Base-by-base conservation (phyloP, 2,113 vertebrate genomes). In the Pygoscelis antarcticus region DNA sequence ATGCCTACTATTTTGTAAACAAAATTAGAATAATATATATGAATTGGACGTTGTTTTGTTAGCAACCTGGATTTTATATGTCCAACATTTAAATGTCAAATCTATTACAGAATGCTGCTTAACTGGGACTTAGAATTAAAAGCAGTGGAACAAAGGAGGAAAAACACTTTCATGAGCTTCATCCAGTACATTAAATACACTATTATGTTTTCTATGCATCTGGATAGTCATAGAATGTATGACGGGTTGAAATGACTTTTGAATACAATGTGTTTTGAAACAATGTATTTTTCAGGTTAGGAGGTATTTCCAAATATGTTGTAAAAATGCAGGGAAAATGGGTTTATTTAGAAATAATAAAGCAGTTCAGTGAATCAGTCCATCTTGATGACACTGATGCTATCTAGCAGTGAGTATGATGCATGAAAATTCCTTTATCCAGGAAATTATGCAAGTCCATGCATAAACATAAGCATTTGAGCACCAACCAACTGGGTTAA, bases 321-420 rank as follows among this genome's bases (percentile, higher is more conserved):
- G 44, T 27, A 93, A 87, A 51, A 86, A 78, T 20, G 18, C 6
- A 57, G 61, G 18, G n/a, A 80, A 95, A 93, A 80, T 38, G 16
- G 11, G 5, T 76, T 95, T 87, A 72, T 60, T 83, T 52, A 54
- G 71, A 92, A 92, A 90, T 87, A 96, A 94, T 88, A 84, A 81
- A 87, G 61, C 52, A 61, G 55, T 75, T 84, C 83, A 83, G 44
- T 82, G 89, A 92, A 78, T 81, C 61, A 61, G 60, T 93, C 69
- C 38, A 47, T 88, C 64, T 22, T 83, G 64, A 74, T 90, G 76
- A 85, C 61, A 90, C 2, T 64, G 86, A 88, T 84, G 69, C 23
- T 90, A 90, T 51, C 83, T 60, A 90, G 86, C 38, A 90, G 51
- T 42, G 52, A 83, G 23, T 25, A 29, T 89, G 87, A 95, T 58